These are phyloP conservation scores for Tiliacea citrago DNA, from an alignment of 2,888 invertebrate species.

Conservation along the genomic window DNA sequence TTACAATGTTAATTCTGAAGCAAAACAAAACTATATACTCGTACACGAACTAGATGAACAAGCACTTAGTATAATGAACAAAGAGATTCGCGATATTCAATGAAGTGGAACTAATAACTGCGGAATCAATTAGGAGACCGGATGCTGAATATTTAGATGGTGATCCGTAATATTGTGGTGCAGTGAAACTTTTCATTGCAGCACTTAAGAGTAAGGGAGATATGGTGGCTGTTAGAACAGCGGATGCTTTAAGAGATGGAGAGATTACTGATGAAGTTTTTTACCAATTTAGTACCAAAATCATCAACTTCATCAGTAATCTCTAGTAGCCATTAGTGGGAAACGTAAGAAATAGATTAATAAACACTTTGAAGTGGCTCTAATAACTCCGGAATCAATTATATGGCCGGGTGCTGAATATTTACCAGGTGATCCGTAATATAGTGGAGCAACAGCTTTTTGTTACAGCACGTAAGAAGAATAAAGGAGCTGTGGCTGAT, in stretches of 20 bases:
- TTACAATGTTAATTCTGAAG: constrained; percentile 50
- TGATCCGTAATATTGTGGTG: constrained; percentile 22
- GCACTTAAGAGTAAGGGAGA: constrained; percentile 14
- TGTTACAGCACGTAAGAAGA: too few species aligned
- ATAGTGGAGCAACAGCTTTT: too few species aligned
- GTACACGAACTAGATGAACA: constrained; percentile 46
- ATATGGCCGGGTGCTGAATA: too few species aligned
- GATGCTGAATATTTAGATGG: constrained; percentile 44
- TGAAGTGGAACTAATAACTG: constrained; percentile 58
- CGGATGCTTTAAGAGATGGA: neutral
- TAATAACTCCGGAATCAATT: too few species aligned
- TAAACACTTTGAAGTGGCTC: too few species aligned
- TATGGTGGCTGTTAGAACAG: neutral
- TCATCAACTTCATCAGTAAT: too few species aligned
- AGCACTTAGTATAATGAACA: constrained; percentile 58
- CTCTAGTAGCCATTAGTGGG: too few species aligned
- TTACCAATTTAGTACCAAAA: too few species aligned
- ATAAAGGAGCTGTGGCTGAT: too few species aligned
- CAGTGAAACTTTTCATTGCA: constrained; percentile 27
- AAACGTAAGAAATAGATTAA: too few species aligned
- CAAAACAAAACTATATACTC: constrained; percentile 45
- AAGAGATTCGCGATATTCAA: constrained; percentile 43
- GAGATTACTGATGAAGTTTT: neutral
- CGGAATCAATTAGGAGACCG: constrained; percentile 60
- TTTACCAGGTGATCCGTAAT: too few species aligned